Evolutionary conservation across 2,888 invertebrate genomes (phyloP).

Genomic region (Tinea pellionella): DNA sequence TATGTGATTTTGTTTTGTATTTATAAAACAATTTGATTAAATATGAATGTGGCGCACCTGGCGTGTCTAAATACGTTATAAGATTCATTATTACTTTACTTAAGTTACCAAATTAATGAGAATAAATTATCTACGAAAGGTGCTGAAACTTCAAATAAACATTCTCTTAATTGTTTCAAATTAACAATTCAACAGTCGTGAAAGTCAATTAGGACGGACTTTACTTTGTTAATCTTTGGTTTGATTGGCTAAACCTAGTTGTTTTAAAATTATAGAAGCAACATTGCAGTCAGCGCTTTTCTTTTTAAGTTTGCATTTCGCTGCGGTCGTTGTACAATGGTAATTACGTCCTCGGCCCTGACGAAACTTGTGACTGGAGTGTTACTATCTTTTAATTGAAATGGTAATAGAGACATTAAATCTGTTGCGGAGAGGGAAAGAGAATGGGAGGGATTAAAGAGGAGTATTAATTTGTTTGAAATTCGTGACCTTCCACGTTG

Average conservation of each 20-base stretch:
- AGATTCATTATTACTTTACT: neutral
- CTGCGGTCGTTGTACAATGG: neutral
- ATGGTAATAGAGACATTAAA: conserved; percentile 29
- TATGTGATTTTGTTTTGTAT: no score
- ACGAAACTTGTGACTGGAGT: conserved; percentile 16
- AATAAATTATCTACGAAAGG: conserved; percentile 13
- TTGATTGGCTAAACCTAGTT: conserved; percentile 11
- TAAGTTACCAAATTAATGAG: conserved; percentile 10
- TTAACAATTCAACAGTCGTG: conserved; percentile 13
- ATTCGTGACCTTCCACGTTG: conserved; percentile 38
- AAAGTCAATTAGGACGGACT: conserved; percentile 12
- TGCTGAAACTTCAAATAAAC: conserved; percentile 13
- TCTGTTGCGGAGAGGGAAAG: conserved; percentile 28
- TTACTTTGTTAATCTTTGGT: conserved; percentile 13
- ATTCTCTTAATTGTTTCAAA: conserved; percentile 13
- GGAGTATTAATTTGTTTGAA: conserved; percentile 36
- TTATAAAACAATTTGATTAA: neutral
- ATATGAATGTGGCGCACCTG: neutral
- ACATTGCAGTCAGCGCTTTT: conserved; percentile 2
- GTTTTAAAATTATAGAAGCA: conserved; percentile 6
- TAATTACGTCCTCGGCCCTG: conserved; percentile 19
- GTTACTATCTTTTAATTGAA: conserved; percentile 25
- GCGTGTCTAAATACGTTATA: neutral
- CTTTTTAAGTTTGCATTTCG: conserved; percentile 2
- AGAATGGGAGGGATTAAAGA: conserved; percentile 26